Base-by-base conservation (phyloP, 2,113 vertebrate genomes). In the Callochromis pleurospilus region DNA sequence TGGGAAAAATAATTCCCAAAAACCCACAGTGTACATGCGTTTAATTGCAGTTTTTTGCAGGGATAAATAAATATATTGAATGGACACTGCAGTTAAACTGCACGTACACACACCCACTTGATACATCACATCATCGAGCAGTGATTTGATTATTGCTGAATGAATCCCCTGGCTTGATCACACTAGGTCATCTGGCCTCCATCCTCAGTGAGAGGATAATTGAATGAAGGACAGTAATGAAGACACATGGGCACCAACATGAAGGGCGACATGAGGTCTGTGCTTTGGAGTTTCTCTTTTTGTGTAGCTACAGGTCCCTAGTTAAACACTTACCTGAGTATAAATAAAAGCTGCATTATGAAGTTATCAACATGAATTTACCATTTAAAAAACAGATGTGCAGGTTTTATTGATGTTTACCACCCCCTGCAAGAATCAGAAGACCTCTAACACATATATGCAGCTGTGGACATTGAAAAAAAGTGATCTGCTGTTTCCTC, bases 121-220 rank as follows among this genome's bases (percentile, higher is more conserved):
- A 11, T 68, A 5, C 81, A 93, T 91, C 62, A 88, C 68, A 79
- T 94, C 90, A 94, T 89, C 58, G 26, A 75, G 84, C 75, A 36
- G 70, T 91, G 82, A 95, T 95, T 88, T 83, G 88, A 94, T 96
- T 94, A 91, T 38, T 1, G 77, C 75, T 89, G 88, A 92, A 91
- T 88, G 90, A 94, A 90, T 88, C 80, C 29, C 87, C 81, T 68
- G 82, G 47, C 86, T 91, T 86, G 91, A 93, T 93, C 87, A 89
- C 89, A 90, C 80, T 60, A 89, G 93, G 87, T 92, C 94, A 93
- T 94, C 94, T 93, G 94, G 91, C 90, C 92, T 93, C 86, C 85
- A 51, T 93, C 85, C 84, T 92, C 89, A 80, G 45, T 84, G 82
- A 83, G 79, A 85, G 75, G 15, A 82, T 94, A 94, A 96, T 94